Base-by-base conservation (phyloP, 2,888 invertebrate species). In the Alentia gelatinosa region DNA sequence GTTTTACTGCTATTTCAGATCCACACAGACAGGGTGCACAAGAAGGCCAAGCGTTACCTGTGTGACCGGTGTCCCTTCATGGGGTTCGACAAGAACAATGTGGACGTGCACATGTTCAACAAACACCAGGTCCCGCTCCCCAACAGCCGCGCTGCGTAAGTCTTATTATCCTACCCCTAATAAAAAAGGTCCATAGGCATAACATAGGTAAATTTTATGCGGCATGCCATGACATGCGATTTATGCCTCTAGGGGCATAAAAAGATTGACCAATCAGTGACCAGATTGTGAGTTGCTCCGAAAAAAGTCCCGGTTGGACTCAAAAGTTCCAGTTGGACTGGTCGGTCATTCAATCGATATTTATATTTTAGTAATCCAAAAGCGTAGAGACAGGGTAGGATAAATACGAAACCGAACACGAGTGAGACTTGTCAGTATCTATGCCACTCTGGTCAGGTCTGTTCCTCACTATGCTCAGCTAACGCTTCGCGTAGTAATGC, bases 11-110 rank as follows among this genome's bases (percentile, higher is more conserved):
- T 63, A 33, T 35, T 79, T 19, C 39, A 79, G 79, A 39, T 12
- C 37, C 79, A 79, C 26, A 19, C 4, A 23, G n/a, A 15, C 37
- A 35, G 79, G 0, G 39, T 79, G 1, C 79, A 79, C 23, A n/a
- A 79, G 4, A 79, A 79, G 79, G 37, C 12, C 9, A 19, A 12
- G 39, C 12, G 5, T 19, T 35, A 79, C 79, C 39, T 79, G 37
- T 79, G 79, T n/a, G 79, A 79, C 79, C 79, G 39, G 79, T 79
- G 79, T 39, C 79, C 79, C 1, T 79, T n/a, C 39, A 79, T 79
- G 79, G 79, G 23, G 23, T 79, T 23, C n/a, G n/a, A 12, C 1
- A 33, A 79, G 39, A 19, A 19, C n/a, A 19, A 35, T 0, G 79
- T 79, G 9, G 39, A 19, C 19, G 37, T n/a, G 0, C 79, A 79